Conservation (phyloP, 2,113 vertebrate genomes). For the Galbula dea region DNA sequence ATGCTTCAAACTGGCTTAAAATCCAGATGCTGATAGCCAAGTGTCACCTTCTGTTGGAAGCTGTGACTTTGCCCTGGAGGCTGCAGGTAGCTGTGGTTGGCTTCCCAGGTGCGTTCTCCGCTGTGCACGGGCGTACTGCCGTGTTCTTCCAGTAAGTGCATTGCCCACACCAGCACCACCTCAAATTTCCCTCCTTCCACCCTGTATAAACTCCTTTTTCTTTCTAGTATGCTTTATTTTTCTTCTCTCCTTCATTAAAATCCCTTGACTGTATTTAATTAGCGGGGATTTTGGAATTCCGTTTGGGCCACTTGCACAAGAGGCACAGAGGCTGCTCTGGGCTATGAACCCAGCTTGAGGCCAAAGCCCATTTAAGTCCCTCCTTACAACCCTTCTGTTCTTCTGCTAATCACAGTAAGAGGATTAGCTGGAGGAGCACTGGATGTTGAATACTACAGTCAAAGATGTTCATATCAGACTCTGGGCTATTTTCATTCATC, state of each 20-base stretch:
- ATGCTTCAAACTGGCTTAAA: not conserved
- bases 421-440: constrained; percentile 15
- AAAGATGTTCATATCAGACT: constrained; percentile 5
- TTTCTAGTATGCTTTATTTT: not conserved
- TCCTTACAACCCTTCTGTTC: constrained; percentile 52
- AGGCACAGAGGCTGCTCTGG: not conserved
- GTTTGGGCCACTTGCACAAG: not conserved
- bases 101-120: rapidly evolving
- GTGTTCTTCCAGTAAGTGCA: not conserved
- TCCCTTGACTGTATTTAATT: not conserved
- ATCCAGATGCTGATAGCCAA: rapidly evolving
- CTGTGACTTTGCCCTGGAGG: not conserved
- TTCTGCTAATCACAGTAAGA: constrained; percentile 49
- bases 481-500: not conserved
- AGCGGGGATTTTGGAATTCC: not conserved
- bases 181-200: not conserved
- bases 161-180: not conserved
- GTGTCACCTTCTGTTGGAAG: not conserved
- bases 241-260: not conserved
- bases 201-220: not conserved
- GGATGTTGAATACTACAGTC: not conserved
- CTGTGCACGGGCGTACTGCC: not conserved
- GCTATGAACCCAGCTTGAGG: constrained; percentile 22
- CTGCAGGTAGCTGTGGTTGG: not conserved
- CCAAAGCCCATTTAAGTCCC: constrained; percentile 29